Base-by-base conservation (phyloP, 1,140 invertebrate genomes). In the Drosophila dunni region DNA sequence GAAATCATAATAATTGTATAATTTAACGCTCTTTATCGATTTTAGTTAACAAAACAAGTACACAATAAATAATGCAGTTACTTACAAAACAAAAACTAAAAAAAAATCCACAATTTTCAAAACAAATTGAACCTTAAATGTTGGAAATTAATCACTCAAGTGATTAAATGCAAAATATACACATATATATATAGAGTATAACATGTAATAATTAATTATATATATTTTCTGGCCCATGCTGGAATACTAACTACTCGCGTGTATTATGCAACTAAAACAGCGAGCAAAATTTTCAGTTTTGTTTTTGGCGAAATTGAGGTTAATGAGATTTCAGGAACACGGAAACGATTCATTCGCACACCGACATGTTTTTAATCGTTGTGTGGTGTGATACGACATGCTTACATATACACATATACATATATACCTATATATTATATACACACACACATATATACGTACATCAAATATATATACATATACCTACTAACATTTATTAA, bases 371-470 rank as follows among this genome's bases (percentile, higher is more conserved):
- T 56, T 62, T 29, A 54, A 63, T 75, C 50, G 48, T 64, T 61
- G 65, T 77, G 45, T 68, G 58, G 66, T 66, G 66, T 66, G 71
- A 81, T 75, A 78, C 50, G 61, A 65, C 44, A 71, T 68, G 42
- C 50, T 48, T 74, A 69, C 15, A 74, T 48, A 61, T 29, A 48
- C 38, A 46, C 15, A 36, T 54, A 56, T 56, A 56, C 51, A 40
- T 60, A 68, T 36, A 60, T 51, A 29, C 24, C 24, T 29, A 29
- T 29, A 29, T 29, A 29, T 29, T 60, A 67, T 17, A 50, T 50
- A 71, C 40, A 72, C 45, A 58, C 24, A 38, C 24, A 24, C 11
- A 36, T 34, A 20, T 9, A 36, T 44, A 33, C 50, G 66, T 66
- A 70, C 67, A 82, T 29, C 24, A 29, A 7, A 60, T 50, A 71